Conservation (phyloP, 2,113 vertebrate species). For the Phalacrocorax carbo region DNA sequence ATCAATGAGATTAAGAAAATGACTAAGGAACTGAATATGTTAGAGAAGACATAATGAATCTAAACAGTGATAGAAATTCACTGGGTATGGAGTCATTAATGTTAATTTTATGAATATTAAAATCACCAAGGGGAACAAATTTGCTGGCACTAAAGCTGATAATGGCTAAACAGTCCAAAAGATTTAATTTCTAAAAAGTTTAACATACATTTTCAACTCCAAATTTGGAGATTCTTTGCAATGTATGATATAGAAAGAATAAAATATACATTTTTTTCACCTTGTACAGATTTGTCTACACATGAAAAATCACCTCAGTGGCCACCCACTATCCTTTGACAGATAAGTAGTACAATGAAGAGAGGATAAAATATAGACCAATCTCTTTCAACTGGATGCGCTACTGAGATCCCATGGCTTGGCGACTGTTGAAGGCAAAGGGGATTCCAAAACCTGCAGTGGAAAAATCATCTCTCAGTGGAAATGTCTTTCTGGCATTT, state of each 20-base stretch:
- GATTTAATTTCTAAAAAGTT: constrained; percentile 16
- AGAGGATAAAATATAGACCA: background rate
- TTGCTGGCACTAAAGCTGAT: constrained; percentile 41
- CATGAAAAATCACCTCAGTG: background rate
- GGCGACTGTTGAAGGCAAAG: background rate
- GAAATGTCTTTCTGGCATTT: background rate
- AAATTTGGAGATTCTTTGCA: background rate
- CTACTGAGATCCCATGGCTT: background rate
- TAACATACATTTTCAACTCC: background rate
- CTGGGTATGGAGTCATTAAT: constrained; percentile 36
- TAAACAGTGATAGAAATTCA: constrained; percentile 58
- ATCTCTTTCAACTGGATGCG: background rate
- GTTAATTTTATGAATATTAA: constrained; percentile 60
- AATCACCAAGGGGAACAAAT: constrained; percentile 57
- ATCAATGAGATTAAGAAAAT: constrained; percentile 49
- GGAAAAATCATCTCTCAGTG: background rate
- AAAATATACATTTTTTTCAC: background rate
- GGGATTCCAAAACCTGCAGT: background rate
- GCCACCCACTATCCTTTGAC: background rate
- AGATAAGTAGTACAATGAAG: background rate
- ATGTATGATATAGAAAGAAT: background rate
- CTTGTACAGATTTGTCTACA: background rate
- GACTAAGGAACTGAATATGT: constrained; percentile 17
- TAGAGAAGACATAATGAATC: constrained; percentile 33
- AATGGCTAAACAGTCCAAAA: constrained; percentile 39